These are phyloP conservation scores for Villa cingulata DNA, from an alignment of 2,888 invertebrate species.

Conservation along the genomic window DNA sequence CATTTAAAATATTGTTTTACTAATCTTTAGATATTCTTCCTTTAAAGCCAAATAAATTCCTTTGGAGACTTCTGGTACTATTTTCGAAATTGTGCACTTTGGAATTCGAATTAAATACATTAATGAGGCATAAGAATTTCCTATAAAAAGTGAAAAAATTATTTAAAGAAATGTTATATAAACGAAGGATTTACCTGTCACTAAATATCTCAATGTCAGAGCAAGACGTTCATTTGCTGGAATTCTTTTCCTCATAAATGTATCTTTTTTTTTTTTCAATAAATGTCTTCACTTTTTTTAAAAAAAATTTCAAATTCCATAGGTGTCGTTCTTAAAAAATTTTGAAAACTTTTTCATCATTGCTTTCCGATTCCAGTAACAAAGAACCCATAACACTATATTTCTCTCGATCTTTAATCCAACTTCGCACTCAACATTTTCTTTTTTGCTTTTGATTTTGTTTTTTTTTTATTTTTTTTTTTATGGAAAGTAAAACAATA, in stretches of 20 bases:
- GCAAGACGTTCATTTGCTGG: background rate
- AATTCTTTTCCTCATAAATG: conserved; percentile 1
- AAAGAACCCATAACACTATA: too few relatives aligned
- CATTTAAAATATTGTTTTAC: too few relatives aligned
- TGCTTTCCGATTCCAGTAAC: too few relatives aligned
- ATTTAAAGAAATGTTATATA: background rate
- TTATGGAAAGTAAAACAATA: too few relatives aligned
- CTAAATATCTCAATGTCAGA: conserved; percentile 1
- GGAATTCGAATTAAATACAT: background rate
- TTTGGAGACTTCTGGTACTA: background rate
- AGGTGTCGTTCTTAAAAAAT: too few relatives aligned
- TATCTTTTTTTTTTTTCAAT: conserved; percentile 6
- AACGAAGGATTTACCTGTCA: background rate
- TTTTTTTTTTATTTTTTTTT: too few relatives aligned
- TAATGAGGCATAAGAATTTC: background rate
- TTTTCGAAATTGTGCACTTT: background rate
- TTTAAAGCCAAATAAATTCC: too few relatives aligned
- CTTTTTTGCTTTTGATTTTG: background rate
- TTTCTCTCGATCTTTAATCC: too few relatives aligned
- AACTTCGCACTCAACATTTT: background rate
- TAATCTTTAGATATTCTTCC: too few relatives aligned
- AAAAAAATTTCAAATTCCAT: background rate
- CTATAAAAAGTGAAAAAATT: background rate
- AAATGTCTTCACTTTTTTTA: background rate
- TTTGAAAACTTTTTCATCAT: too few relatives aligned